Evolutionary conservation across 2,113 vertebrate species (phyloP), one percentile per base, ranked within the genome.

Genomic region (Geococcyx californianus): DNA sequence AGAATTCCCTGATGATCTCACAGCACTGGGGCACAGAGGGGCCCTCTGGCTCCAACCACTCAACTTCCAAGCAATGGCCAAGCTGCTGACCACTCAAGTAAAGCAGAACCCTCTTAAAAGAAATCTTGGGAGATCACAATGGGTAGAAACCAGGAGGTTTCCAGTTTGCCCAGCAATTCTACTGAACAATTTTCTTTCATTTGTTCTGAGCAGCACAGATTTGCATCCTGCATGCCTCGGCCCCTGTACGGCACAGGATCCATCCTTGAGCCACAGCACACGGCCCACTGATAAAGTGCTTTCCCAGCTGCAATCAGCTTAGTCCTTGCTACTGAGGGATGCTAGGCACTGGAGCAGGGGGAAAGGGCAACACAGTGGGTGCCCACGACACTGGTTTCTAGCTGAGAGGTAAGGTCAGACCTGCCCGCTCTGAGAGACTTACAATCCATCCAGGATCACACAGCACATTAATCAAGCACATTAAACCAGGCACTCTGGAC

Each of bases 241-340:
- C 47, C 24, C 70, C 29, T 1, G 6, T 15, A 36, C 74, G 17
- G 16, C 60, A 59, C 8, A 63, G 56, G 54, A 82, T 36, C 33
- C 13, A 11, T 31, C 42, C 59, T 36, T 1, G 0, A n/a, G 54
- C 77, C 7, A 1, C 2, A 26, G 16, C 63, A 24, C 0, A 0
- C 20, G 78, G 23, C 56, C 29, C 31, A 8, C 17, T 12, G 47
- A 24, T 29, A n/a, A 84, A 75, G 90, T n/a, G 78, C 70, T 74
- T 75, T 82, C 62, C 78, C 66, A 40, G 62, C 8, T 77, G 47
- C 52, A 31, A 59, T 54, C 82, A 44, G 51, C 55, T 84, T 33
- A 80, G 51, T 33, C 44, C 31, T 67, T 12, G 70, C 62, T 86
- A 9, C 44, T 13, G 58, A 63, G 54, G 5, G 9, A 31, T n/a